Evolutionary conservation across 1,140 invertebrate species (phyloP).

Genomic region (Agrypnia vestita): DNA sequence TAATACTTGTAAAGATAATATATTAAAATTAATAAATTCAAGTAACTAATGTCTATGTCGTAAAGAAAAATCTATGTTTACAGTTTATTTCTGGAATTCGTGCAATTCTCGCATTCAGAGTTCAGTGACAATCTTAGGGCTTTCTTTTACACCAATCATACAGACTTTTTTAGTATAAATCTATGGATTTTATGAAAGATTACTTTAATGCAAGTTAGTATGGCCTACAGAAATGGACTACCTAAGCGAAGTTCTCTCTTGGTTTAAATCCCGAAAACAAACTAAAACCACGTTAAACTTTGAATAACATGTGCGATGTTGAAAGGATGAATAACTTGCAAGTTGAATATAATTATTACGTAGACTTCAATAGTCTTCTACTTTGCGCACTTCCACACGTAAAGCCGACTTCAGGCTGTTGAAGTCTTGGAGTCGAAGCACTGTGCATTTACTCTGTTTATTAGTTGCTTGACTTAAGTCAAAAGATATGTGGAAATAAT

Average conservation of each 20-base stretch:
- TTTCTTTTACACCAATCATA: too few species aligned
- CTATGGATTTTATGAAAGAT: too few species aligned
- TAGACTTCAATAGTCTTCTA: too few species aligned
- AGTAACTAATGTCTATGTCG: too few species aligned
- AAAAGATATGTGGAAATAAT: too few species aligned
- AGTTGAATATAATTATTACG: constrained; percentile 12
- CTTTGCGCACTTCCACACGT: background rate
- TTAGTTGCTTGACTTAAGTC: too few species aligned
- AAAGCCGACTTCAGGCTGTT: constrained; percentile 10
- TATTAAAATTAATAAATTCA: too few species aligned
- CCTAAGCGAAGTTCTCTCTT: constrained; percentile 2
- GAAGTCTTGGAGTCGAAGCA: background rate
- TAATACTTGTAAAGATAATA: too few species aligned
- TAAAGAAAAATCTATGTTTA: background rate
- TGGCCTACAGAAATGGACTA: too few species aligned
- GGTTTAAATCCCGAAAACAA: background rate
- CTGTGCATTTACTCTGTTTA: background rate
- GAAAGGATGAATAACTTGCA: constrained; percentile 21
- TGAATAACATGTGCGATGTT: constrained; percentile 18
- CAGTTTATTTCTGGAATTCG: background rate
- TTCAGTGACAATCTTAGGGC: too few species aligned
- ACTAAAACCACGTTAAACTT: background rate
- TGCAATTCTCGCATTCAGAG: background rate
- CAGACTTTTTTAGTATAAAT: too few species aligned
- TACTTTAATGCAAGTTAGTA: too few species aligned